Percentiles rank a stretch among this genome's conserved stretches.
phyloP scores from a whole-genome alignment of 2,113 vertebrate genomes.

The Arizona elegans region DNA sequence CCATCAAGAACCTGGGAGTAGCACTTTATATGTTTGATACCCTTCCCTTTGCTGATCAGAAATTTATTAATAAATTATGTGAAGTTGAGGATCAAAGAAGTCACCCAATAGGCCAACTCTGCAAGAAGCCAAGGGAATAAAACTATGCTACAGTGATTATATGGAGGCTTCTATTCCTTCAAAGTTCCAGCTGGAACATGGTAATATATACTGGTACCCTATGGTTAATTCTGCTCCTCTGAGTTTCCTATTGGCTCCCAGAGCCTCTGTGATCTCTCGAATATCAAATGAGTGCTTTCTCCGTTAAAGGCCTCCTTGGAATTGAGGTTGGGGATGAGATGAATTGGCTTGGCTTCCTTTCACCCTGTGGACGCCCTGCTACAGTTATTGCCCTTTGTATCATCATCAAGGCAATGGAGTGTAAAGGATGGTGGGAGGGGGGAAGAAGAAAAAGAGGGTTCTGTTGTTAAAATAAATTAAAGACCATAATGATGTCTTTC shows the following conservation, averaged over 20 bases:
- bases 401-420: neutral
- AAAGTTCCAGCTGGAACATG: neutral
- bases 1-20: neutral
- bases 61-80: neutral
- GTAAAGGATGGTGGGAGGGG: neutral
- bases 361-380: neutral
- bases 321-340: constrained; percentile 26
- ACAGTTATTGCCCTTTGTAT: neutral
- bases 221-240: neutral
- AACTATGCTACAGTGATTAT: fast-evolving
- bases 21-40: neutral
- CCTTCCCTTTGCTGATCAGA: neutral
- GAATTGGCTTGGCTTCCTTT: constrained; percentile 1
- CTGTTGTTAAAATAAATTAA: too few relatives aligned
- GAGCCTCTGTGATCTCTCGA: neutral
- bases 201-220: neutral
- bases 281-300: neutral
- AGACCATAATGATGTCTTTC: neutral
- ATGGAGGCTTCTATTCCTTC: neutral
- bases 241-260: neutral
- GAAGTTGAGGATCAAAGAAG: neutral
- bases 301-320: constrained; percentile 2
- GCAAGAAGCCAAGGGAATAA: neutral
- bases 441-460: too few relatives aligned
- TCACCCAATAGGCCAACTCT: neutral